Evolutionary conservation across 2,797 vertebrate species (phyloP).

Genomic region (Gymnoscopelus braueri): DNA sequence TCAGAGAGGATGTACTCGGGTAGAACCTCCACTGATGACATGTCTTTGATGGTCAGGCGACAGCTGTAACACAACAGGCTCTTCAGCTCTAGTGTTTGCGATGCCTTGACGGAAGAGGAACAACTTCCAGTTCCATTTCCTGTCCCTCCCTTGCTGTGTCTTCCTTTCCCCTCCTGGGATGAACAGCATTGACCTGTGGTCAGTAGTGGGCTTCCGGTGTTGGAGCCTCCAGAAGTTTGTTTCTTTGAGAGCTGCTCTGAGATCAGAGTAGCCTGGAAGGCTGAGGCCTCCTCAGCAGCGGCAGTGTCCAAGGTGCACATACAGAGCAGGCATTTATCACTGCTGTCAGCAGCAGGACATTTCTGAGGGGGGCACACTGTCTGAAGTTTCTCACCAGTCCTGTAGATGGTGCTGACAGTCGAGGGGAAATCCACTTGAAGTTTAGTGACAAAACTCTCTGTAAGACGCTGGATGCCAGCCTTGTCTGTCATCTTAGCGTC

Average conservation of each 20-base stretch:
- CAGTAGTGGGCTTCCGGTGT: rapidly evolving
- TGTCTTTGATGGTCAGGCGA: constrained; percentile 88
- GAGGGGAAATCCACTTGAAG: constrained; percentile 92
- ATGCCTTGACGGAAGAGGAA: constrained; percentile 37
- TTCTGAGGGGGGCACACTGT: constrained; percentile 48
- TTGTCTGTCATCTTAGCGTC: constrained; percentile 86
- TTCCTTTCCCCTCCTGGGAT: no score
- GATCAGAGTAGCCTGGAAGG: constrained; percentile 86
- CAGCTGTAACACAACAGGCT: constrained; percentile 91
- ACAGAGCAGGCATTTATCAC: constrained; percentile 87
- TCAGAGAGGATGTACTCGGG: no score
- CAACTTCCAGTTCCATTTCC: constrained; percentile 33
- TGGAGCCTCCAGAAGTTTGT: neutral
- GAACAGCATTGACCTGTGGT: constrained; percentile 24
- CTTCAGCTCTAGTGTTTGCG: constrained; percentile 53
- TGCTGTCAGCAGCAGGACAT: neutral
- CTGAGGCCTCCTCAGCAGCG: constrained; percentile 83
- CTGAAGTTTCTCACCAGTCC: constrained; percentile 93
- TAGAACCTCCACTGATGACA: constrained; percentile 36
- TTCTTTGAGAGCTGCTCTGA: constrained; percentile 78
- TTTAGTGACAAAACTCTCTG: constrained; percentile 86
- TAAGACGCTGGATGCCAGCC: constrained; percentile 88
- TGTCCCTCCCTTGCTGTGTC: constrained; percentile 45
- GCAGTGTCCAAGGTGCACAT: constrained; percentile 82
- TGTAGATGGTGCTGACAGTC: constrained; percentile 93